Base-by-base conservation (phyloP, 2,888 invertebrate species). In the Drosophila atripex region DNA sequence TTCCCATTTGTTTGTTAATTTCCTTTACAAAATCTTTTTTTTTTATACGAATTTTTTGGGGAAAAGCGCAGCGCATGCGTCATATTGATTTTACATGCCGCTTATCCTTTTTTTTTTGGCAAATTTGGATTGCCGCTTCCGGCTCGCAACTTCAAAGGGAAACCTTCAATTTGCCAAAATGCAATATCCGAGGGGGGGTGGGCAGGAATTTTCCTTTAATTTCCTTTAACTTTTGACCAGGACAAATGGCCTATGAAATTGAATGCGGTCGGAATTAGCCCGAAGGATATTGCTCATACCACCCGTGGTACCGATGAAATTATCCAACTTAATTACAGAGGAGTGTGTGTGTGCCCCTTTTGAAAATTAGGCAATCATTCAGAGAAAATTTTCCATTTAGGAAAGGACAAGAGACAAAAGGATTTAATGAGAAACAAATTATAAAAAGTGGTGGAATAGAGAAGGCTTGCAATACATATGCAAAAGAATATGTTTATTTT, bases 11-110 rank as follows among this genome's bases (percentile, higher is more conserved):
- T 35, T 35, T 35, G 35, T 35, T 35, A 35, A 35, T 35, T 35
- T 32, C 6, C 35, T n/a, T 41, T 18, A 28, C 9, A 2, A 11
- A 18, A 4, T 18, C 16, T 18, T 16, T 41, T 18, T 41, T 18
- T 41, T 18, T 18, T 16, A 16, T 7, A 35, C 2, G 6, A 43
- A 21, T 21, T 43, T 43, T 18, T 8, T 18, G 16, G 43, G 43
- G 9, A 43, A 53, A 72, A 54, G 43, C 52, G 79, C 73, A 76
- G 84, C 84, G 84, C 84, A 84, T 84, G 84, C 84, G 84, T 76
- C 85, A 73, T 88, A 84, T 84, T 88, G 88, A 84, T 84, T 84
- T 88, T 86, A 70, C 70, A 56, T 61, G 28, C 39, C 39, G 63
- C 63, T 70, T 58, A 64, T 52, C n/a, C 35, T 32, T 18, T 35